Evolutionary conservation across 1,140 invertebrate genomes (phyloP), one percentile per base, ranked within the genome.

Genomic region (Goniozus legneri): DNA sequence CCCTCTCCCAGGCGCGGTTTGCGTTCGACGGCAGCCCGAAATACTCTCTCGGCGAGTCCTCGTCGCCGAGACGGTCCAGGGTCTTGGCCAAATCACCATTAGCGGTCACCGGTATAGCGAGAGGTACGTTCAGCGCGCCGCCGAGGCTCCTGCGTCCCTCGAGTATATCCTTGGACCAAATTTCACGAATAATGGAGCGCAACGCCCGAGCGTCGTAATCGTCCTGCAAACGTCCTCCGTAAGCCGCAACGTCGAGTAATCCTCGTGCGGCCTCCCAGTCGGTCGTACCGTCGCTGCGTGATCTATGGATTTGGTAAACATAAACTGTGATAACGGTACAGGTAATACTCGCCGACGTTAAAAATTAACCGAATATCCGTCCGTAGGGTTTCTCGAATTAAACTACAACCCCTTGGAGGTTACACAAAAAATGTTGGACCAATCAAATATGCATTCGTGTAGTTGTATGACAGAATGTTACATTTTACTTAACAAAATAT

Each of bases 141-240:
- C 86, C 69, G 0, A 82, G 70, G 59, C 73, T 80, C 69, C 79
- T 78, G 46, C 77, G 71, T 44, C 82, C 81, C 41, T 79, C 80
- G 33, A 84, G 69, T 8, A 83, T 60, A 68, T 81, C 69, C 64
- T 76, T 59, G 33, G 72, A 82, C 71, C 93, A 93, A 59, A 86
- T 86, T 30, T 85, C 79, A n/a, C 76, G 64, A 2, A 95, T 65
- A 64, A 94, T 93, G 0, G 86, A 82, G 8, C 79, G 71, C 16
- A 97, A 65, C 2, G 92, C 85, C 34, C 81, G 72, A 40, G 82
- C 67, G 73, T 97, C 94, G 64, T 87, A 85, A 6, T 77, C 65
- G 57, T 92, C 91, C 64, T 95, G 91, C 6, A 97, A 80, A 32
- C 91, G 74, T 1, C 93, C 93, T 1, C 93, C 93, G 64, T 95